Evolutionary conservation across 2,113 vertebrate species (phyloP).

Genomic region (Chelonoidis abingdonii): DNA sequence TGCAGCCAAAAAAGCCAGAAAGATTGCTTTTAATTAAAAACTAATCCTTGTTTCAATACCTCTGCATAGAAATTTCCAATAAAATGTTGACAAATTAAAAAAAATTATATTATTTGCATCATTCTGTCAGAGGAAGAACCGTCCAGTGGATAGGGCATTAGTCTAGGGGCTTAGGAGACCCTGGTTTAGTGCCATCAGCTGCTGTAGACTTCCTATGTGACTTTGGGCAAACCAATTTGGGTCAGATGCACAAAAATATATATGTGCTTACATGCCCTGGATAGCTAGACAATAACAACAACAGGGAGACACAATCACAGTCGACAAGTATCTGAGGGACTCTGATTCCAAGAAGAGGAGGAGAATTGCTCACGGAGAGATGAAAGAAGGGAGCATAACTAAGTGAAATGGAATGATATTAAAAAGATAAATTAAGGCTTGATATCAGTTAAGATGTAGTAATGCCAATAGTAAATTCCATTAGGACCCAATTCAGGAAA

Average conservation of each 20-base stretch:
- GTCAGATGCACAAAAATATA: not conserved
- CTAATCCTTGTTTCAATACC: too few species aligned
- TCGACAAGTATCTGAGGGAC: not conserved
- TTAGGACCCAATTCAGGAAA: slow-evolving; percentile 12
- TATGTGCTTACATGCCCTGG: not conserved
- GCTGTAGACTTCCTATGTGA: not conserved
- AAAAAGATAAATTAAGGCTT: not conserved
- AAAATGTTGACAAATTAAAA: too few species aligned
- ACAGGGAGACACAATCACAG: not conserved
- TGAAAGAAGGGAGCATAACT: not conserved
- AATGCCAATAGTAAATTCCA: not conserved
- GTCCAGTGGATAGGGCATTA: not conserved
- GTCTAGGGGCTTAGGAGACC: not conserved
- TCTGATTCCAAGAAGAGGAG: not conserved
- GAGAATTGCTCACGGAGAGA: not conserved
- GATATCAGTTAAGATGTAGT: not conserved
- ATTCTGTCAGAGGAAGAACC: not conserved
- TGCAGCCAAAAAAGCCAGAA: too few species aligned
- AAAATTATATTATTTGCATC: too few species aligned
- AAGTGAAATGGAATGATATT: not conserved
- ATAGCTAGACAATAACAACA: slow-evolving; percentile 1
- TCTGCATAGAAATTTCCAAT: too few species aligned
- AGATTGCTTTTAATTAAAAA: too few species aligned
- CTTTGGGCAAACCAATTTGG: not conserved
- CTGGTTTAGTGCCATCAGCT: not conserved